These are phyloP conservation scores for Timema podura DNA, from an alignment of 2,888 invertebrate species.

Conservation along the genomic window DNA sequence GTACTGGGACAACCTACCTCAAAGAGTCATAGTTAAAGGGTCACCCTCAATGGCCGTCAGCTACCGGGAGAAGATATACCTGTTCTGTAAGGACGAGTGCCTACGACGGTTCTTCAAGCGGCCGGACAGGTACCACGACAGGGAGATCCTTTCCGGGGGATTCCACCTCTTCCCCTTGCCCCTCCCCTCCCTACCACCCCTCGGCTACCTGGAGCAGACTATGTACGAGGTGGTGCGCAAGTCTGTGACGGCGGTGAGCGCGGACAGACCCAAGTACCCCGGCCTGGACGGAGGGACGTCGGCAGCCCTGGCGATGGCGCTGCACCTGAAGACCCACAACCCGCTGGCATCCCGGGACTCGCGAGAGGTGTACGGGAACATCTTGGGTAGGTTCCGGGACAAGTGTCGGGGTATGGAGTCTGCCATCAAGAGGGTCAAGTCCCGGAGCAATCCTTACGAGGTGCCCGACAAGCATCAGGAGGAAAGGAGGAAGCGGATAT, in stretches of 20 bases:
- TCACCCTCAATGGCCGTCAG: not conserved
- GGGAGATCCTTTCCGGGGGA: not conserved
- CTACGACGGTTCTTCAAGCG: not conserved
- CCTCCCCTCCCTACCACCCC: not conserved
- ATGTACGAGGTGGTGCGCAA: not conserved
- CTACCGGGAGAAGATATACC: not conserved
- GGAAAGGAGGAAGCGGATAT: too few species aligned
- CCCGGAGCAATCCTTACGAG: too few species aligned
- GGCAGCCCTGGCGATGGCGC: not conserved
- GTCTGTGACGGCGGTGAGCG: not conserved
- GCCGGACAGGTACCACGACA: not conserved
- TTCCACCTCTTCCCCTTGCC: not conserved
- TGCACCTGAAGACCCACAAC: not conserved
- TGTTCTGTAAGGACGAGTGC: conserved; percentile 4
- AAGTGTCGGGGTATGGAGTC: not conserved
- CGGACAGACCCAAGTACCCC: not conserved
- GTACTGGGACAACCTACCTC: conserved; percentile 5
- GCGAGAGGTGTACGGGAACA: not conserved
- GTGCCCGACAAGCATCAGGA: too few species aligned
- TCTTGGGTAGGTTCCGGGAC: not conserved
- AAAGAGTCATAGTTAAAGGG: not conserved
- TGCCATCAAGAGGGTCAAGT: not conserved
- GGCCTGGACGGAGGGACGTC: not conserved
- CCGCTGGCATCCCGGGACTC: not conserved
- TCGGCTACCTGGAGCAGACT: conserved; percentile 10